Evolutionary conservation across 2,113 vertebrate species (phyloP).

Genomic region (Pseudopodoces humilis): DNA sequence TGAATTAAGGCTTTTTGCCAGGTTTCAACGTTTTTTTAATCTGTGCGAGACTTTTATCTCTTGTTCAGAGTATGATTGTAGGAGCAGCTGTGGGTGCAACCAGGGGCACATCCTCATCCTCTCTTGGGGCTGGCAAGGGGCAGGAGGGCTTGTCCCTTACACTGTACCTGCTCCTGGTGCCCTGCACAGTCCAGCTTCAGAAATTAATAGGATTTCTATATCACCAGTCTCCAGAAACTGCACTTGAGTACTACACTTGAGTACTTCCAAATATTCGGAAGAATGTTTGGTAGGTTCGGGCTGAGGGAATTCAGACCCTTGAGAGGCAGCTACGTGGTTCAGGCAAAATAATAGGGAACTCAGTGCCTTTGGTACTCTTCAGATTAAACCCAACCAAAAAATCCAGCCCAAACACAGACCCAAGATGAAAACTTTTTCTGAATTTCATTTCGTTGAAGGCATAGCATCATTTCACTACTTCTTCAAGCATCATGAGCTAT

Average conservation of each 20-base stretch:
- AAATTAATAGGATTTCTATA: not conserved
- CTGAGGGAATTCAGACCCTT: not conserved
- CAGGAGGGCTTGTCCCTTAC: not conserved
- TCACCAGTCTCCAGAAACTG: not conserved
- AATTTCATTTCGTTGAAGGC: not conserved
- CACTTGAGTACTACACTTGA: not conserved
- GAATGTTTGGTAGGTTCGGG: not conserved
- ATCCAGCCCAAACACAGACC: rapidly evolving
- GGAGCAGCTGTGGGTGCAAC: not conserved
- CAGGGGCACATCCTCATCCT: not conserved
- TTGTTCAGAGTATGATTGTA: not conserved
- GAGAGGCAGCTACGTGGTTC: not conserved
- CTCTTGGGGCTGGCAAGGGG: not conserved
- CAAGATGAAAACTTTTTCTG: not conserved
- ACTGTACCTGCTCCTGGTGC: not conserved
- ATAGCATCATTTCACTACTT: not conserved
- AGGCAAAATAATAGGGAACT: not conserved
- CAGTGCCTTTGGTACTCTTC: not conserved
- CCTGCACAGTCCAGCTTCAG: not conserved
- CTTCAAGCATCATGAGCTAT: not conserved
- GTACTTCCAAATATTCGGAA: not conserved
- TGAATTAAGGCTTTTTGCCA: not conserved
- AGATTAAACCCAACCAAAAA: not conserved
- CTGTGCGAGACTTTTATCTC: not conserved
- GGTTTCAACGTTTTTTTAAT: not conserved